Evolutionary conservation across 2,797 vertebrate species (phyloP).

Genomic region (Mus caroli): DNA sequence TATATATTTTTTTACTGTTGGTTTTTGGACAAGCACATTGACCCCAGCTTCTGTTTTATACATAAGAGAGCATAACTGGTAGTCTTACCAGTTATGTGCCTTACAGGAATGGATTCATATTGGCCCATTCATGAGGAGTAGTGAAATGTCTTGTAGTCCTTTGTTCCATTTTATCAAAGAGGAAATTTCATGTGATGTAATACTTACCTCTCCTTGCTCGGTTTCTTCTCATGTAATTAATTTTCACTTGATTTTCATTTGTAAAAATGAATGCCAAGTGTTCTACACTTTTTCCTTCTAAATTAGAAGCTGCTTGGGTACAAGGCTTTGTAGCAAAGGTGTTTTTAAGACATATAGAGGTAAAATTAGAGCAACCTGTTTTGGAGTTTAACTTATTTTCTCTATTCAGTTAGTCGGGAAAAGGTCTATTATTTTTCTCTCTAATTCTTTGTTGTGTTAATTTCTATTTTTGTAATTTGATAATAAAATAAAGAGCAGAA

Average conservation of each 20-base stretch:
- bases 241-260: not conserved
- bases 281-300: not conserved
- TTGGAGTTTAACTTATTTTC: not conserved
- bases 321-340: not conserved
- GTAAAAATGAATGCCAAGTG: not conserved
- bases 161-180: not conserved
- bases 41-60: not conserved
- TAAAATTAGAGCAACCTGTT: not conserved
- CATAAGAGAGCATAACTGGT: not conserved
- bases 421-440: not conserved
- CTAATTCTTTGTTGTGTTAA: not conserved
- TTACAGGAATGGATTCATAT: not conserved
- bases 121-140: not conserved
- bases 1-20: not conserved
- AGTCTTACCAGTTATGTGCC: not conserved
- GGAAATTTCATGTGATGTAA: not conserved
- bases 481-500: not conserved
- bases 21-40: not conserved
- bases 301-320: not conserved
- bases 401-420: not conserved
- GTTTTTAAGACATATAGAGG: not conserved
- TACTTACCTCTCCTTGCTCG: not conserved
- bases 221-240: not conserved
- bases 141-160: not conserved
- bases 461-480: constrained; percentile 39